These are phyloP conservation scores for Eulemur albifrons DNA, from an alignment of 2,797 vertebrate genomes.

Conservation along the genomic window DNA sequence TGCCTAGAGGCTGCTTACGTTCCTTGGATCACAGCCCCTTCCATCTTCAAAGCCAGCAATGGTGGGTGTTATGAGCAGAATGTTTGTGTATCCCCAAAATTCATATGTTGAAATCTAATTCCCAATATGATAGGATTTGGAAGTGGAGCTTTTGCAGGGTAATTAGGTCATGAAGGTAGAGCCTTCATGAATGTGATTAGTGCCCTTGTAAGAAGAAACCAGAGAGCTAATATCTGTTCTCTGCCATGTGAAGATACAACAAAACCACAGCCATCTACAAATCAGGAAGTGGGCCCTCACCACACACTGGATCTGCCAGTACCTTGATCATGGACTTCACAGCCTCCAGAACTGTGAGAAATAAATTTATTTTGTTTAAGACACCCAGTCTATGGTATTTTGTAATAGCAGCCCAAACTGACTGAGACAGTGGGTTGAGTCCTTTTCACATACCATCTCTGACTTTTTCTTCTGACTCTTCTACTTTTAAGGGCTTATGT, in stretches of 20 bases:
- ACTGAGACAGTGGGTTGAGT: neutral
- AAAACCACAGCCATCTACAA: neutral
- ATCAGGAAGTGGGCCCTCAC: neutral
- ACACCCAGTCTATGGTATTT: neutral
- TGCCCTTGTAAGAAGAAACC: neutral
- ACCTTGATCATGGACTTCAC: neutral
- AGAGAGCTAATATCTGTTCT: neutral
- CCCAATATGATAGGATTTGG: neutral
- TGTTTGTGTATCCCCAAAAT: neutral
- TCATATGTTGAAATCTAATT: neutral
- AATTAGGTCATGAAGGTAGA: neutral
- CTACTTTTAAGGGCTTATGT: neutral
- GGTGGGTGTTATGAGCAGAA: neutral
- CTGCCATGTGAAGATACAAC: neutral
- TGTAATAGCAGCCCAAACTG: neutral
- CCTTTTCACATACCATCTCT: neutral
- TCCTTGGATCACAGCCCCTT: neutral
- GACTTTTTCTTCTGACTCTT: neutral
- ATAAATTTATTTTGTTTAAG: neutral
- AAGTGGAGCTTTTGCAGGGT: neutral
- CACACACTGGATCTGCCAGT: neutral
- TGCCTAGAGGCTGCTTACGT: neutral
- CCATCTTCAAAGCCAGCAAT: neutral
- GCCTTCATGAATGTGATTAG: neutral
- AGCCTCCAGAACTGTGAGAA: neutral